Conservation (phyloP, 2,797 vertebrate species). For the Erpetoichthys calabaricus region DNA sequence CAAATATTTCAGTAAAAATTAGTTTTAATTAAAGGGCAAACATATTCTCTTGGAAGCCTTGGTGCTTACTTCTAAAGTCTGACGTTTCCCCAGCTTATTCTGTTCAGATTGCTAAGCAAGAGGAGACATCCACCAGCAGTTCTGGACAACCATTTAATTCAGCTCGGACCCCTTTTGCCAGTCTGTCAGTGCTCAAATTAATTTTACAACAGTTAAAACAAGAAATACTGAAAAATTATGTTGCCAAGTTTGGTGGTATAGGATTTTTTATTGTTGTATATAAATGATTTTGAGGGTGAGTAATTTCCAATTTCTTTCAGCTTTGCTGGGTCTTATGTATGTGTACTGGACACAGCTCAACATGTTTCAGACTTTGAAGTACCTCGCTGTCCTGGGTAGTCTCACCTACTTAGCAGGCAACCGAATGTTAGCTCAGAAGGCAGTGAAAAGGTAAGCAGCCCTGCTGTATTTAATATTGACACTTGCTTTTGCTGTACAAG, state of each 20-base stretch:
- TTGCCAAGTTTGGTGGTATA: too few species aligned
- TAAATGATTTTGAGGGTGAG: not conserved
- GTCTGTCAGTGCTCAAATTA: not conserved
- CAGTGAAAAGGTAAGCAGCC: slow-evolving; percentile 75
- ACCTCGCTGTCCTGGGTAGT: slow-evolving; percentile 81
- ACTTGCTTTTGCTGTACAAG: too few species aligned
- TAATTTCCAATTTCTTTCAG: slow-evolving; percentile 34
- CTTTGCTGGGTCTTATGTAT: slow-evolving; percentile 91
- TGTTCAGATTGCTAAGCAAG: too few species aligned
- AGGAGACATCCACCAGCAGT: too few species aligned
- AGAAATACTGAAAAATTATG: too few species aligned
- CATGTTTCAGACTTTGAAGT: slow-evolving; percentile 98
- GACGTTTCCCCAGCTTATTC: too few species aligned
- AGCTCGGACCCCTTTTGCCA: not conserved
- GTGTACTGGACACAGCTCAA: slow-evolving; percentile 96
- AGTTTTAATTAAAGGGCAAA: too few species aligned
- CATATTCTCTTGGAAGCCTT: too few species aligned
- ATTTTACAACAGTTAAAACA: not conserved
- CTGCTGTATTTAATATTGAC: too few species aligned
- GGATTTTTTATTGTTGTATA: not conserved
- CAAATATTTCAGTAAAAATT: too few species aligned
- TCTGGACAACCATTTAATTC: too few species aligned
- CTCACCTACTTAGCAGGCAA: slow-evolving; percentile 94
- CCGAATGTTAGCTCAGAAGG: slow-evolving; percentile 95
- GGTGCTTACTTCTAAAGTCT: too few species aligned